Conservation (phyloP, 2,797 vertebrate species). For the Thripadectes ignobilis region DNA sequence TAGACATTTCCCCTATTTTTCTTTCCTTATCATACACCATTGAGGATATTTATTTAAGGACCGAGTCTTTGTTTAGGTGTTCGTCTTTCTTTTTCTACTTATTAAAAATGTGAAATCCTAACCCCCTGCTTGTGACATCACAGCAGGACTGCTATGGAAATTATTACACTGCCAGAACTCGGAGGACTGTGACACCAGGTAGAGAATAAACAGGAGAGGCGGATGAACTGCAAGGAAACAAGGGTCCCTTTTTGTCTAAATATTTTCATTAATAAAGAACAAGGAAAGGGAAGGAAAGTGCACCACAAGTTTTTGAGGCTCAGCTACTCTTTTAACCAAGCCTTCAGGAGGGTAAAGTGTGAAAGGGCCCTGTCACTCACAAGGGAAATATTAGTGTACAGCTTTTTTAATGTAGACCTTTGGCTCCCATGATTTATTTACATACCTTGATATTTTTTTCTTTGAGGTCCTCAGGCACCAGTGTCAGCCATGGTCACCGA, state of each 20-base stretch:
- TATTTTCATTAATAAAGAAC: constrained; percentile 69
- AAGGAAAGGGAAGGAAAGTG: constrained; percentile 17
- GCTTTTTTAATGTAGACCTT: not conserved
- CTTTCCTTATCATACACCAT: constrained; percentile 39
- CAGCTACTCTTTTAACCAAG: not conserved
- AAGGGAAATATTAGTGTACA: not conserved
- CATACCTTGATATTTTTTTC: constrained; percentile 28
- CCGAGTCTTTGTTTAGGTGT: constrained; percentile 63
- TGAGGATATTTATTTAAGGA: constrained; percentile 63
- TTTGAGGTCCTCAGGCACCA: not conserved
- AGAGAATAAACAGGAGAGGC: constrained; percentile 73
- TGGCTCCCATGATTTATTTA: not conserved
- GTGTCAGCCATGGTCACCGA: not conserved
- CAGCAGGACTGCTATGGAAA: constrained; percentile 72
- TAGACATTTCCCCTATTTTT: constrained; percentile 18
- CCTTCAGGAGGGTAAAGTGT: not conserved
- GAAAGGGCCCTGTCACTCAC: not conserved
- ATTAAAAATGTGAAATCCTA: constrained; percentile 55
- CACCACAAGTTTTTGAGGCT: not conserved
- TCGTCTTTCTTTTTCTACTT: constrained; percentile 56
- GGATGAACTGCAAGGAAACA: constrained; percentile 65
- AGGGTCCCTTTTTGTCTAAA: constrained; percentile 67
- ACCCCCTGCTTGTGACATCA: constrained; percentile 67
- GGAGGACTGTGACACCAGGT: constrained; percentile 65
- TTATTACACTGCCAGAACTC: constrained; percentile 60